Evolutionary conservation across 2,888 invertebrate genomes (phyloP).

Genomic region (Neria commutata): DNA sequence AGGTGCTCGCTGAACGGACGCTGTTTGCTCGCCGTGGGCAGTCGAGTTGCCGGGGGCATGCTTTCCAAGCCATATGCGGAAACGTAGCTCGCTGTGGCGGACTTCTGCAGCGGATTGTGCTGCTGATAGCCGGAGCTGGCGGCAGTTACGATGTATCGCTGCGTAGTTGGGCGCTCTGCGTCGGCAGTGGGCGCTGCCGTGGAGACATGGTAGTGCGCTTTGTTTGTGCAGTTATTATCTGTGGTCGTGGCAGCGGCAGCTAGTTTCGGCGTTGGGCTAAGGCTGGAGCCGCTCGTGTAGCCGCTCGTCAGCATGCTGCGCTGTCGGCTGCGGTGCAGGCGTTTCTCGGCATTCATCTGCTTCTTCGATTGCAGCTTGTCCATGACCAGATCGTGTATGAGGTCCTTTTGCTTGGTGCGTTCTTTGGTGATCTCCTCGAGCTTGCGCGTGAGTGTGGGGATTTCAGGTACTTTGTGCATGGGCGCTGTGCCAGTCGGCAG

Average conservation of each 20-base stretch:
- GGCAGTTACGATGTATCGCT: slow-evolving; percentile 2
- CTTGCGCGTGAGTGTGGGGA: slow-evolving; percentile 69
- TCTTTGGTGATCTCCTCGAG: slow-evolving; percentile 80
- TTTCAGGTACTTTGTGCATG: slow-evolving; percentile 54
- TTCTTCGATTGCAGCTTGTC: slow-evolving; percentile 76
- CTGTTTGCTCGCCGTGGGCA: slow-evolving; percentile 45
- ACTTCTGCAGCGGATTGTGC: slow-evolving; percentile 46
- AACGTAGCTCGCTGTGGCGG: slow-evolving; percentile 47
- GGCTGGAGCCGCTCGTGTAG: slow-evolving; percentile 53
- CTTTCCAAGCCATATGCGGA: slow-evolving; percentile 41
- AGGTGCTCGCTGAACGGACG: slow-evolving; percentile 59
- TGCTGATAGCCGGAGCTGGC: slow-evolving; percentile 33
- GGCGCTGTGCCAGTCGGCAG: slow-evolving; percentile 16
- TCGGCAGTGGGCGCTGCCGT: slow-evolving; percentile 35
- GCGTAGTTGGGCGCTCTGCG: slow-evolving; percentile 1
- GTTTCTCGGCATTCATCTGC: slow-evolving; percentile 68
- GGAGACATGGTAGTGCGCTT: slow-evolving; percentile 58
- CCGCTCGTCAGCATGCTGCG: slow-evolving; percentile 59
- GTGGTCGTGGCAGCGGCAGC: slow-evolving; percentile 49
- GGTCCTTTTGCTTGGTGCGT: slow-evolving; percentile 80
- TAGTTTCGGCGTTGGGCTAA: slow-evolving; percentile 57
- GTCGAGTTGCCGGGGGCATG: slow-evolving; percentile 29
- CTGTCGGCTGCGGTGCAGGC: slow-evolving; percentile 67
- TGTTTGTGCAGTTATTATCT: slow-evolving; percentile 54
- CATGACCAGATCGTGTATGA: slow-evolving; percentile 83